Percentiles rank a stretch among this genome's conserved stretches.
Evolutionary conservation across 2,888 invertebrate species (phyloP).

Genomic region (Pristionchus mayeri): DNA sequence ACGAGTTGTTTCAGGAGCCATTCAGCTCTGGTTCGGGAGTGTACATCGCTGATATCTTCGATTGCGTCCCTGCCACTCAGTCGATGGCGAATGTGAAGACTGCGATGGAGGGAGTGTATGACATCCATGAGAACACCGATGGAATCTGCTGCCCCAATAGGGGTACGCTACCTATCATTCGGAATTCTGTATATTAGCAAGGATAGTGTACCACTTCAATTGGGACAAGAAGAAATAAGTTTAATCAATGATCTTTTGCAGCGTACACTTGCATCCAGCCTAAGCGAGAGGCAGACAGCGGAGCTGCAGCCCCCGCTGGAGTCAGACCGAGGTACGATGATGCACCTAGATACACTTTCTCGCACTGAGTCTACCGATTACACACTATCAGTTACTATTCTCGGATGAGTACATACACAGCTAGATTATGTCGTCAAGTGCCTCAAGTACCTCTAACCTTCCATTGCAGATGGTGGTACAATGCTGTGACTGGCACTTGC

Average conservation of each 20-base stretch:
- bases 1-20: constrained; percentile 51
- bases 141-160: constrained; percentile 75
- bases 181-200: neutral
- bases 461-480: constrained; percentile 59
- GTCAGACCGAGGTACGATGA: constrained; percentile 62
- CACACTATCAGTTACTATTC: too few relatives aligned
- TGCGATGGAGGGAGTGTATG: constrained; percentile 75
- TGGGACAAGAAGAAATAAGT: neutral
- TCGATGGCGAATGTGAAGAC: constrained; percentile 74
- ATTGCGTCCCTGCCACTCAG: constrained; percentile 70
- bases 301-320: constrained; percentile 74
- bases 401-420: too few relatives aligned
- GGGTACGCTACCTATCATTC: constrained; percentile 55
- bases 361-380: too few relatives aligned
- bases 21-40: constrained; percentile 69
- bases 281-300: constrained; percentile 74
- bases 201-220: neutral
- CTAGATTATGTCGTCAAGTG: too few relatives aligned
- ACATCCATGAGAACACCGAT: constrained; percentile 71
- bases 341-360: too few relatives aligned
- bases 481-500: constrained; percentile 74
- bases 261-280: constrained; percentile 76
- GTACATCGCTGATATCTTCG: constrained; percentile 74
- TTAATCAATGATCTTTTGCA: constrained; percentile 54
- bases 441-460: neutral